Evolutionary conservation across 37 sponge, comb jelly and placozoan genomes (phyloP), one percentile per base, ranked within the genome.

Genomic region (Oopsacas minuta): DNA sequence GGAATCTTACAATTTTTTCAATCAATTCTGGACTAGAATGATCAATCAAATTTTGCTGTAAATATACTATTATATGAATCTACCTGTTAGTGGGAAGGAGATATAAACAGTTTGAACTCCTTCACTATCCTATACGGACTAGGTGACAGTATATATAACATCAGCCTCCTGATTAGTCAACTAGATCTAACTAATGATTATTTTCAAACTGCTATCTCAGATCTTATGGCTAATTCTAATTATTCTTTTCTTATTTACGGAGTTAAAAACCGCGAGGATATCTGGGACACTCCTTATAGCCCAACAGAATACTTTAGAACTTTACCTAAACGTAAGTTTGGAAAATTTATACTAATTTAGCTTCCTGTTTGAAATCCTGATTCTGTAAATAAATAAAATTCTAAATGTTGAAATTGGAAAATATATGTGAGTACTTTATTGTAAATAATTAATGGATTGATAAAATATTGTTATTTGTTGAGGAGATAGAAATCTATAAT

Each of bases 1-100:
- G n/a, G n/a, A n/a, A n/a, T n/a, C n/a, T n/a, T n/a, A n/a, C n/a
- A n/a, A n/a, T n/a, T n/a, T n/a, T n/a, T n/a, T n/a, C n/a, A n/a
- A n/a, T n/a, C n/a, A n/a, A n/a, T n/a, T n/a, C n/a, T n/a, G n/a
- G n/a, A n/a, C n/a, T n/a, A n/a, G n/a, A n/a, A n/a, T n/a, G n/a
- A n/a, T n/a, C n/a, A n/a, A n/a, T n/a, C n/a, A n/a, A n/a, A n/a
- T n/a, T n/a, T n/a, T n/a, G n/a, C n/a, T n/a, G n/a, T n/a, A n/a
- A n/a, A n/a, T n/a, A n/a, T n/a, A n/a, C n/a, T n/a, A n/a, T n/a
- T n/a, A n/a, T n/a, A n/a, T n/a, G n/a, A n/a, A n/a, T n/a, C n/a
- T n/a, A n/a, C n/a, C n/a, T n/a, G n/a, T 42, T 61, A 61, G 75
- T 61, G 75, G 75, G 75, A 61, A 10, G 75, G 75, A 12, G 75